Base-by-base conservation (phyloP, 1,140 invertebrate species). In the Drosophila gunungcola region DNA sequence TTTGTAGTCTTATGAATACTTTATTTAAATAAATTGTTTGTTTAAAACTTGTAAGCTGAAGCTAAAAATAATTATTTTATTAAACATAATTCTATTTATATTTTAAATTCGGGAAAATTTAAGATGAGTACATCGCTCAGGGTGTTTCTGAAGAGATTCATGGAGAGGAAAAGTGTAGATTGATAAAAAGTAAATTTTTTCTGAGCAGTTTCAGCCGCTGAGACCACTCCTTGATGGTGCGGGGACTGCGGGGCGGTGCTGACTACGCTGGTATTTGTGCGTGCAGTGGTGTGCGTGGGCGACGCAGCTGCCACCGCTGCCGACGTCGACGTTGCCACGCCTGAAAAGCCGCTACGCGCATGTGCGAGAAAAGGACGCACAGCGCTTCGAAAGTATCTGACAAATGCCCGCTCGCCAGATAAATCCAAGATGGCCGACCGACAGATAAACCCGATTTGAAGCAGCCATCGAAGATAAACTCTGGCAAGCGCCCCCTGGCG, bases 341-440 rank as follows among this genome's bases (percentile, higher is more conserved):
- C 82, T 85, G 57, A 60, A 61, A 49, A 25, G 12, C 58, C 38
- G 52, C 70, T 12, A 52, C 36, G 83, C 83, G 83, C 83, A 89
- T 88, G 84, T 88, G 84, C 85, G 77, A 39, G 77, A 88, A 73
- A 84, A 75, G 83, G 85, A 88, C 80, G 83, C 79, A 79, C 58
- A 46, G 46, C 46, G 51, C 42, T 65, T 45, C 16, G 21, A 34
- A 38, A 53, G 63, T 78, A 69, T 51, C 73, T 64, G 61, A 10
- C 54, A 69, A 74, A 70, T 80, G 70, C 62, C 48, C 29, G 39
- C 6, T 13, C 36, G 49, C 36, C 74, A 89, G 84, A 89, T 89
- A 89, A 89, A 81, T 90, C 49, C 80, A 89, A 81, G 46, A 89
- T 89, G 84, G 84, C 84, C 65, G 85, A 61, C 52, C 9, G 43